These are phyloP conservation scores for Julus scandinavius DNA, from an alignment of 2,888 invertebrate genomes.

Conservation along the genomic window DNA sequence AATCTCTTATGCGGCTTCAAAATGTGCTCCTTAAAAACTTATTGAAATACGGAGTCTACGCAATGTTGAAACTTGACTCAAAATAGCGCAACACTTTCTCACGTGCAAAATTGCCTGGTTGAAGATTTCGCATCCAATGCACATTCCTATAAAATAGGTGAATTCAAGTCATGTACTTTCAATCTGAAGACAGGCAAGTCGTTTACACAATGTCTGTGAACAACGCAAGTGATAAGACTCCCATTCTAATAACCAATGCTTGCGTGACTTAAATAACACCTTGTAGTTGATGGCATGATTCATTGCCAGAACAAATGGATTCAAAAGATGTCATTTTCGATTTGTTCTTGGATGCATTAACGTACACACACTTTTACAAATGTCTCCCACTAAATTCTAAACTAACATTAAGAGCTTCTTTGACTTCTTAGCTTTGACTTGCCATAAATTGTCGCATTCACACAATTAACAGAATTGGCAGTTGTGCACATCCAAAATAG, in stretches of 20 bases:
- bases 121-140: background rate
- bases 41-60: background rate
- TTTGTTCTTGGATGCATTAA: constrained; percentile 1
- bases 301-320: background rate
- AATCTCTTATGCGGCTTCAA: background rate
- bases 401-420: background rate
- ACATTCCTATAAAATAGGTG: background rate
- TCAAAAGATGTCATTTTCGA: constrained; percentile 15
- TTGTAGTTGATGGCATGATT: background rate
- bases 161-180: constrained; percentile 1
- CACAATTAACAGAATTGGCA: background rate
- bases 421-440: background rate
- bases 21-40: background rate
- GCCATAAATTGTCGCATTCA: background rate
- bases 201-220: background rate
- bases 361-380: background rate
- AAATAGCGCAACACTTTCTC: background rate
- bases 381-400: background rate
- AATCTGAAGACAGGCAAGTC: background rate
- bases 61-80: background rate
- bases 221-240: background rate
- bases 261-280: background rate
- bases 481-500: background rate
- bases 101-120: background rate
- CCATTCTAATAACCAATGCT: no score